phyloP scores from a whole-genome alignment of 2,888 invertebrate species.

The Thalpophila matura region DNA sequence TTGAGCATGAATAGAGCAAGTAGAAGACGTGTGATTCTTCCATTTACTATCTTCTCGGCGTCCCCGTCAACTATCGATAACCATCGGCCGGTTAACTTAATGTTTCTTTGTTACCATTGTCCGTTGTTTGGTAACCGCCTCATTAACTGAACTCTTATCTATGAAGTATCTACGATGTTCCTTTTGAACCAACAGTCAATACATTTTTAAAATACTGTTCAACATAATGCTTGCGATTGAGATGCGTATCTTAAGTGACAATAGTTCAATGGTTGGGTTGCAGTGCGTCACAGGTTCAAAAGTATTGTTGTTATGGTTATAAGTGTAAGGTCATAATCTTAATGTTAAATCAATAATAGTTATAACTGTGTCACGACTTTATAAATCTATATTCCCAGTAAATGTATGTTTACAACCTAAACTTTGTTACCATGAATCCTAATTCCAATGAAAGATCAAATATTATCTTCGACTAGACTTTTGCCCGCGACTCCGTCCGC shows the following conservation, averaged over 20 bases:
- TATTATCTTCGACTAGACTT: too few relatives aligned
- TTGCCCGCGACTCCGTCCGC: too few relatives aligned
- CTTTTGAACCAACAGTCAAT: conserved; percentile 43
- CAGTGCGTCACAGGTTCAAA: conserved; percentile 17
- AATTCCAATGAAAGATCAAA: too few relatives aligned
- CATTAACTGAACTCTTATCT: conserved; percentile 50
- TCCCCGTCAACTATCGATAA: conserved; percentile 60
- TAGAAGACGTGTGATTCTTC: neutral
- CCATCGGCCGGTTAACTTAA: conserved; percentile 66
- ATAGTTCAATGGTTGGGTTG: conserved; percentile 41
- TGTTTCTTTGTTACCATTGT: conserved; percentile 70
- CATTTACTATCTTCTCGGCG: neutral
- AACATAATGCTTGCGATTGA: conserved; percentile 42
- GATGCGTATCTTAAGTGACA: conserved; percentile 59
- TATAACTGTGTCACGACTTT: conserved; percentile 31
- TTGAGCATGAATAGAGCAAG: too few relatives aligned
- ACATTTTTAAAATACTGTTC: conserved; percentile 49
- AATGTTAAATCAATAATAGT: conserved; percentile 35
- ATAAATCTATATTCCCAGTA: neutral
- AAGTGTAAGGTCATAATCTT: conserved; percentile 2
- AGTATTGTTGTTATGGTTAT: too few relatives aligned
- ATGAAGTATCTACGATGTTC: conserved; percentile 35
- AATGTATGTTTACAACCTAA: neutral
- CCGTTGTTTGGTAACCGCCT: conserved; percentile 61
- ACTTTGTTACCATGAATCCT: too few relatives aligned